Percentiles rank a stretch among this genome's conserved stretches.
Evolutionary conservation across 2,113 vertebrate species (phyloP).

Genomic region (Nymphicus hollandicus): DNA sequence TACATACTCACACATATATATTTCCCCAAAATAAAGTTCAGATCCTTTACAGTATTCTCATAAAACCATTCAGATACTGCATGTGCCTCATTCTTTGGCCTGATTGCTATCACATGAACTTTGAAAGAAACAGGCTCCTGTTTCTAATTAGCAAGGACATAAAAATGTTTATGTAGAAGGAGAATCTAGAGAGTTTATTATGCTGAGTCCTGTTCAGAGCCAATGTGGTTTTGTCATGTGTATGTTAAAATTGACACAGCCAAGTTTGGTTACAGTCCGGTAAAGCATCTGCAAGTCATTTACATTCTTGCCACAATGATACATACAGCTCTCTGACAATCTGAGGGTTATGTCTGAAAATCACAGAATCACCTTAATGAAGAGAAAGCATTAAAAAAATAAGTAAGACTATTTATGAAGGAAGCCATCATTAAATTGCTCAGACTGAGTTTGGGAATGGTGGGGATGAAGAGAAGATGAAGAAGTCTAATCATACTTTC

Average conservation of each 20-base stretch:
- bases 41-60: not conserved
- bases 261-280: conserved; percentile 11
- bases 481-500: not conserved
- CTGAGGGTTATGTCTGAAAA: conserved; percentile 22
- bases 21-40: not conserved
- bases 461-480: not conserved
- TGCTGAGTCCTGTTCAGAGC: not conserved
- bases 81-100: not conserved
- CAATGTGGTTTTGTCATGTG: conserved; percentile 10
- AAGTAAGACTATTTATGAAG: not conserved
- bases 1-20: fast-evolving
- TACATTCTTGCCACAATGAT: conserved; percentile 21
- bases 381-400: conserved; percentile 12
- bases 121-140: conserved; percentile 30
- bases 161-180: conserved; percentile 25
- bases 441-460: not conserved
- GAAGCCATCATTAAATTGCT: not conserved
- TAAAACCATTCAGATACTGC: not conserved
- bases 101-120: conserved; percentile 7
- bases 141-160: conserved; percentile 49
- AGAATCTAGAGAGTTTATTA: conserved; percentile 11
- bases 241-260: conserved; percentile 43
- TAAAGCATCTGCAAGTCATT: conserved; percentile 61
- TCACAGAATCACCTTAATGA: not conserved
- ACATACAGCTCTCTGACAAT: not conserved